phyloP scores from a whole-genome alignment of 2,888 invertebrate species.

The Muschampia staudingeri region DNA sequence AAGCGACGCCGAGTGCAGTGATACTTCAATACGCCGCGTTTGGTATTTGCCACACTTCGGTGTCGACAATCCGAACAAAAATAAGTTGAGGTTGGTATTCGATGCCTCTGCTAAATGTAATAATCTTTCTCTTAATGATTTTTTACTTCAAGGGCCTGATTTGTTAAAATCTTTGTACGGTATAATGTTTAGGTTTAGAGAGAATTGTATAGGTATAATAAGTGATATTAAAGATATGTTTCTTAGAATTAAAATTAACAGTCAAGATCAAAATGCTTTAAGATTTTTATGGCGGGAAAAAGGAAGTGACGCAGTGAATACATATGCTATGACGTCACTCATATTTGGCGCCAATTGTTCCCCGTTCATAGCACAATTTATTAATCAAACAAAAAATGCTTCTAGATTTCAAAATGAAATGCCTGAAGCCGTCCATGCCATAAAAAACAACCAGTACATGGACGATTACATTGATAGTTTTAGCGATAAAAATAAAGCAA shows the following conservation, averaged over 20 bases:
- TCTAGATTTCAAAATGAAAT: neutral
- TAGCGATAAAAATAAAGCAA: neutral
- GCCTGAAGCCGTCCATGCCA: constrained; percentile 44
- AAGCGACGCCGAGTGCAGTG: neutral
- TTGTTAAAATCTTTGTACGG: constrained; percentile 29
- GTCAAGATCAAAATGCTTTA: constrained; percentile 31
- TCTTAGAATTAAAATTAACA: constrained; percentile 68
- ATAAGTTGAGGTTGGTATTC: constrained; percentile 49
- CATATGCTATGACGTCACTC: constrained; percentile 66
- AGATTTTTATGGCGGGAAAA: constrained; percentile 28
- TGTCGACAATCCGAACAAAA: constrained; percentile 66
- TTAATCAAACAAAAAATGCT: constrained; percentile 41
- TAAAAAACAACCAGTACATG: constrained; percentile 43
- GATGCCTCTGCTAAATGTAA: constrained; percentile 27
- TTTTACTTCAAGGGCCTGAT: constrained; percentile 24
- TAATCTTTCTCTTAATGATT: constrained; percentile 19
- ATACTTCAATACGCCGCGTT: constrained; percentile 21
- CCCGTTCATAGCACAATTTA: constrained; percentile 41
- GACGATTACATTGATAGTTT: constrained; percentile 48
- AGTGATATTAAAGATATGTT: constrained; percentile 68
- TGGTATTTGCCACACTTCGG: constrained; percentile 70
- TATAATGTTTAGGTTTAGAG: constrained; percentile 36
- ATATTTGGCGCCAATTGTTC: constrained; percentile 46
- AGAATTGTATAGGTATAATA: constrained; percentile 18
- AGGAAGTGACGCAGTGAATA: constrained; percentile 39